Base-by-base conservation (phyloP, 2,797 vertebrate genomes). In the Craterocephalus amniculus region DNA sequence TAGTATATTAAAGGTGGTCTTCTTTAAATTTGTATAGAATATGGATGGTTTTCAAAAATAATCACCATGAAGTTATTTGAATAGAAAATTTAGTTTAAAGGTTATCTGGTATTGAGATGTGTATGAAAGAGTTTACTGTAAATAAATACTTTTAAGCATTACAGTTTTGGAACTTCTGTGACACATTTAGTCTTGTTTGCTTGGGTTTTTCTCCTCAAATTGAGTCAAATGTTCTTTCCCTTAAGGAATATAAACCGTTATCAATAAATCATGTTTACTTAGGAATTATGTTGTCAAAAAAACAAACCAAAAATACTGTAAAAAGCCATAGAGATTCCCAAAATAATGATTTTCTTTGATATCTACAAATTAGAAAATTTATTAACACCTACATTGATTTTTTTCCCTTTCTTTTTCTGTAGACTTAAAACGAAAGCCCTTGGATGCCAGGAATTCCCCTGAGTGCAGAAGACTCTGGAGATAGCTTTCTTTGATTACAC, bases 401-500 rank as follows among this genome's bases (percentile, higher is more conserved):
- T 57, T 11, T 43, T 40, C 43, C 34, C 36, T 4, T 38, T 36
- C 26, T 60, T 67, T 55, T 54, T 65, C 14, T 29, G 8, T 63
- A 13, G 16, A 22, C 8, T 26, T 48, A 29, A 9, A 36, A 24
- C 74, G 20, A 62, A 60, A 45, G 32, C 16, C 2, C 35, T 18
- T 52, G 51, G 43, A 22, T 60, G 51, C 56, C 31, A 59, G 27
- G 24, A 45, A 20, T 62, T 61, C 73, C 70, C 43, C 27, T 2
- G 59, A 61, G 65, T 5, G 5, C 26, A 34, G 38, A 6, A 24
- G 72, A 45, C 73, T 29, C 49, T 1, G 18, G 52, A 63, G 63
- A 38, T 45, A n/a, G 43, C 38, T 20, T 57, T 40, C 70, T 83
- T 83, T 80, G 38, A 79, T 68, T 45, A 20, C 20, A 32, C 52